A percentile compares a stretch with the other conserved stretches of the same genome.
Evolutionary conservation across 2,797 vertebrate species (phyloP).

Genomic region (Gymnodraco acuticeps): DNA sequence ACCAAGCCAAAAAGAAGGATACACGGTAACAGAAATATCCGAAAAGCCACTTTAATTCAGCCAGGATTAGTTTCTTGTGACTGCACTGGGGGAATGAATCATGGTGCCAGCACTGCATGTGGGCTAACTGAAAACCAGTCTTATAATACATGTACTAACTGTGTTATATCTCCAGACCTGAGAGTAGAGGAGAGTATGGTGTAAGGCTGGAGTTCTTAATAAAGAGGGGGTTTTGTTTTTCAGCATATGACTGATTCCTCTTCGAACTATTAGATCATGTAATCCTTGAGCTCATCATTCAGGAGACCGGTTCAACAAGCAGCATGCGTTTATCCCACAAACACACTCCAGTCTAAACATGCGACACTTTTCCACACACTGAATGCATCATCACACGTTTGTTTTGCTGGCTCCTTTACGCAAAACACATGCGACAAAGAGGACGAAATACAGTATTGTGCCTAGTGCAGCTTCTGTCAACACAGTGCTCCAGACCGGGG

Average conservation of each 20-base stretch:
- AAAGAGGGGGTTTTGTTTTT: background rate
- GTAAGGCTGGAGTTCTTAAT: no score
- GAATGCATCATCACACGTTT: constrained; percentile 23
- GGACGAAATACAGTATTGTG: constrained; percentile 21
- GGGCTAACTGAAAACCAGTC: constrained; percentile 4
- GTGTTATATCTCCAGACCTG: background rate
- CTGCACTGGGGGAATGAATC: constrained; percentile 24
- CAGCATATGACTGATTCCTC: background rate
- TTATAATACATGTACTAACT: background rate
- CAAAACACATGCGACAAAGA: constrained; percentile 57
- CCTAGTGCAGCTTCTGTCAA: constrained; percentile 16
- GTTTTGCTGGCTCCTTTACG: constrained; percentile 69
- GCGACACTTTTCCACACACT: constrained; percentile 9
- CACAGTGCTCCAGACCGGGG: constrained; percentile 8
- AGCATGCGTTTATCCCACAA: background rate
- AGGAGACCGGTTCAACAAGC: constrained; percentile 72
- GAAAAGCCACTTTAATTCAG: constrained; percentile 58
- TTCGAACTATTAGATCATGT: background rate
- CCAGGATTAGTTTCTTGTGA: constrained; percentile 52
- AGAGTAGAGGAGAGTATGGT: background rate
- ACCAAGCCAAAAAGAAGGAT: constrained; percentile 63
- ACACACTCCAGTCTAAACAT: constrained; percentile 18
- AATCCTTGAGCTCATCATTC: constrained; percentile 38
- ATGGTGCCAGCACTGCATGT: constrained; percentile 8
- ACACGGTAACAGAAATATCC: constrained; percentile 60